A percentile compares a stretch with the other conserved stretches of the same genome.
Evolutionary conservation across 2,888 invertebrate species (phyloP).

Genomic region (Cotesia congregata): DNA sequence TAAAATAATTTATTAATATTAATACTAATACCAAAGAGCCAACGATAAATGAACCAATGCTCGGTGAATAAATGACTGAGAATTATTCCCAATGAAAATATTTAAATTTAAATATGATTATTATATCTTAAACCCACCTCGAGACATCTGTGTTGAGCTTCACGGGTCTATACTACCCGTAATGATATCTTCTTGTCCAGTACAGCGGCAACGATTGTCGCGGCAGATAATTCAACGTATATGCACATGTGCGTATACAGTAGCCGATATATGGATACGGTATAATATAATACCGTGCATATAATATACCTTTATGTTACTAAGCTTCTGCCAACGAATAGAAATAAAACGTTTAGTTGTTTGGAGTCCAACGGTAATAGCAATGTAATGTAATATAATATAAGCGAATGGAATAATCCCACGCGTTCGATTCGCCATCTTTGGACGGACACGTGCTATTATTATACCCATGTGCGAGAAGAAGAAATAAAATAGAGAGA

Average conservation of each 20-base stretch:
- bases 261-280: slow-evolving; percentile 8
- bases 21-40: neutral
- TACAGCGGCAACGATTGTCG: slow-evolving; percentile 42
- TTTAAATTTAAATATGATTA: neutral
- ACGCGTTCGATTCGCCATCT: slow-evolving; percentile 46
- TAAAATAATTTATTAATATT: neutral
- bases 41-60: neutral
- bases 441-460: slow-evolving; percentile 43
- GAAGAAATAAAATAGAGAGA: no score
- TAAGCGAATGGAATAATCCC: slow-evolving; percentile 46
- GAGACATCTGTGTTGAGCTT: neutral
- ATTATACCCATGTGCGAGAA: neutral
- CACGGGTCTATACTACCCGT: neutral
- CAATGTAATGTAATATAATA: no score
- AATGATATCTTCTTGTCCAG: slow-evolving; percentile 39
- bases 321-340: neutral
- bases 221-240: slow-evolving; percentile 44
- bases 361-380: no score
- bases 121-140: neutral
- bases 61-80: neutral
- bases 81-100: neutral
- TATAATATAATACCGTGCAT: slow-evolving; percentile 16
- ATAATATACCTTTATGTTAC: neutral
- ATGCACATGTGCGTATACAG: slow-evolving; percentile 21
- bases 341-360: neutral